Conservation (phyloP, 2,888 invertebrate species). For the Diploptera punctata region DNA sequence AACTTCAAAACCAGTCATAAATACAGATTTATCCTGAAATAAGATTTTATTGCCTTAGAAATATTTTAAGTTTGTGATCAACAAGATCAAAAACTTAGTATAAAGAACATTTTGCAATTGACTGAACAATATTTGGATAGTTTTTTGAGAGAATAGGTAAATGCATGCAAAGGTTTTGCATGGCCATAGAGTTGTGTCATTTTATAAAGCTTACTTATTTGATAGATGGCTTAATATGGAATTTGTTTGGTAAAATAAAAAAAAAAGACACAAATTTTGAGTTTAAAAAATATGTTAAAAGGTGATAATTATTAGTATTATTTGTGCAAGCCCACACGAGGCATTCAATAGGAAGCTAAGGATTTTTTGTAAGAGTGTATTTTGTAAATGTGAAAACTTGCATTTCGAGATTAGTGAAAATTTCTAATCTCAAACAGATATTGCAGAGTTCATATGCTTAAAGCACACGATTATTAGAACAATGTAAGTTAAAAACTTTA, state of each 20-base stretch:
- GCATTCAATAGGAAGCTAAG: not conserved
- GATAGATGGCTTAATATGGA: not conserved
- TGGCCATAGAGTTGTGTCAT: not conserved
- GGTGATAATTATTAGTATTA: not conserved
- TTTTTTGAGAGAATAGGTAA: not conserved
- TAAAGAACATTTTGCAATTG: too few relatives aligned
- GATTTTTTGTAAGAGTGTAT: not conserved
- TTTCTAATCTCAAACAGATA: not conserved
- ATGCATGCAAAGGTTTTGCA: not conserved
- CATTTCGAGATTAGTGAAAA: not conserved
- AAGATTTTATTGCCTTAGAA: constrained; percentile 16
- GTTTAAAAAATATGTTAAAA: not conserved
- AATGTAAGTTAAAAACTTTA: not conserved
- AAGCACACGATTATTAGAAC: not conserved
- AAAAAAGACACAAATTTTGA: too few relatives aligned
- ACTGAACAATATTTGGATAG: too few relatives aligned
- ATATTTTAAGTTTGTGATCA: not conserved
- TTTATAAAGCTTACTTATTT: not conserved
- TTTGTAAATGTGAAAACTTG: not conserved
- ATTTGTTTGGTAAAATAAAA: not conserved
- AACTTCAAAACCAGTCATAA: constrained; percentile 17
- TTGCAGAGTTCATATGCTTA: not conserved
- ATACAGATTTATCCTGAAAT: not conserved
- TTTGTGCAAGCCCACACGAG: not conserved
- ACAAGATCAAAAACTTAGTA: not conserved